phyloP scores from a whole-genome alignment of 2,113 vertebrate species.

The Nasalis larvatus region DNA sequence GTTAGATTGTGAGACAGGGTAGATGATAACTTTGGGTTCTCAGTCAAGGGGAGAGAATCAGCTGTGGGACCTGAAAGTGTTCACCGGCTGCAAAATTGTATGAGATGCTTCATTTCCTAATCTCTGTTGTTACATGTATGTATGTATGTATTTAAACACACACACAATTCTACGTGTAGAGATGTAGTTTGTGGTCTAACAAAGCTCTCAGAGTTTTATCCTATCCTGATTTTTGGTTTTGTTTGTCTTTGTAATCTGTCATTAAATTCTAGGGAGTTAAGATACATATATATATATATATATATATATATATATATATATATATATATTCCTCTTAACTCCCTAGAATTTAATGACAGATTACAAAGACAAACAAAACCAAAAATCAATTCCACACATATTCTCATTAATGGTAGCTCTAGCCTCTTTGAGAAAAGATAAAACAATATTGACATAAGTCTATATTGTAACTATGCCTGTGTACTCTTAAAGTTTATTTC shows the following conservation, averaged over 20 bases:
- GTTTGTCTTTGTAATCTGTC: neutral
- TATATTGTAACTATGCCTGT: neutral
- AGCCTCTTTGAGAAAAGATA: too few relatives aligned
- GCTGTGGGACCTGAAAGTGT: neutral
- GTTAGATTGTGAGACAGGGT: neutral
- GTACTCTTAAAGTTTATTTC: neutral
- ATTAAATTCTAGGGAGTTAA: neutral
- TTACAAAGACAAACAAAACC: too few relatives aligned
- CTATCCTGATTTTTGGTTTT: neutral
- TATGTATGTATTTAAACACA: neutral
- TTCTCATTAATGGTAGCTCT: too few relatives aligned
- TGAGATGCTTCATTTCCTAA: too few relatives aligned
- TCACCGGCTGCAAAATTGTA: too few relatives aligned
- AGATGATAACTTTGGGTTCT: neutral
- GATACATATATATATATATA: too few relatives aligned
- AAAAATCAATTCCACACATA: neutral
- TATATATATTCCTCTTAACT: too few relatives aligned
- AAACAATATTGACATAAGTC: too few relatives aligned
- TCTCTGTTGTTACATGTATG: neutral
- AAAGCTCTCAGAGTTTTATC: neutral
- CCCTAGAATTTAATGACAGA: too few relatives aligned
- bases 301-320: too few relatives aligned
- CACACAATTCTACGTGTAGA: neutral
- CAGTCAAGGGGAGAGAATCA: neutral
- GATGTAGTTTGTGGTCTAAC: neutral